Base-by-base conservation (phyloP, 2,888 invertebrate species). In the Metacarcinus magister region DNA sequence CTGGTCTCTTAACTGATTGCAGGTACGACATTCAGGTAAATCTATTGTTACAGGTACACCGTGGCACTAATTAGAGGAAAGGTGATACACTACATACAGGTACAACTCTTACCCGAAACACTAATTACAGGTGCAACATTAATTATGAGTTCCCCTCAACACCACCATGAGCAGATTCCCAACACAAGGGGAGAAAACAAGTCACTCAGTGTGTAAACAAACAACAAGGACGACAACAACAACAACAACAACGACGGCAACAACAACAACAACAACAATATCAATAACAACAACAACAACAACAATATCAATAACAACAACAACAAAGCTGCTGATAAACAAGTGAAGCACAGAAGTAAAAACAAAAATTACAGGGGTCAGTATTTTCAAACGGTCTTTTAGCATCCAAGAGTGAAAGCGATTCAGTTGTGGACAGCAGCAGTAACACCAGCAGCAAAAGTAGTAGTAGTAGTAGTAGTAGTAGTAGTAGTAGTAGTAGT, bases 51-150 rank as follows among this genome's bases (percentile, higher is more conserved):
- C 82, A 82, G 32, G 32, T 32, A 82, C 82, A 82, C 32, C 32
- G 82, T 32, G 82, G 82, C 32, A 82, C 82, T 82, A 82, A 82
- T 82, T 82, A 82, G 32, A 23, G 32, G 82, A 23, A 8, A 32
- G 32, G 28, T 82, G 32, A 82, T 82, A 82, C 7, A 32, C 32
- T 23, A 8, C 28, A 32, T 32, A 82, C 82, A 82, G 82, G 82
- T 32, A 82, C 82, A 82, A 28, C 32, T 82, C 82, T 82, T 32
- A 32, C 82, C 82, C 32, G 67, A 82, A 28, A 82, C 82, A 32
- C 82, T 82, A 82, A 82, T 82, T 82, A 82, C 28, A 82, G 82
- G 82, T 82, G 82, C 32, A 82, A 28, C 82, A 32, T 82, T 82
- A 32, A 82, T 82, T 82, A 82, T 28, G 82, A 28, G 82, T 82